Evolutionary conservation across 1,140 invertebrate genomes (phyloP).

Genomic region (Ptiloglossa arizonensis): DNA sequence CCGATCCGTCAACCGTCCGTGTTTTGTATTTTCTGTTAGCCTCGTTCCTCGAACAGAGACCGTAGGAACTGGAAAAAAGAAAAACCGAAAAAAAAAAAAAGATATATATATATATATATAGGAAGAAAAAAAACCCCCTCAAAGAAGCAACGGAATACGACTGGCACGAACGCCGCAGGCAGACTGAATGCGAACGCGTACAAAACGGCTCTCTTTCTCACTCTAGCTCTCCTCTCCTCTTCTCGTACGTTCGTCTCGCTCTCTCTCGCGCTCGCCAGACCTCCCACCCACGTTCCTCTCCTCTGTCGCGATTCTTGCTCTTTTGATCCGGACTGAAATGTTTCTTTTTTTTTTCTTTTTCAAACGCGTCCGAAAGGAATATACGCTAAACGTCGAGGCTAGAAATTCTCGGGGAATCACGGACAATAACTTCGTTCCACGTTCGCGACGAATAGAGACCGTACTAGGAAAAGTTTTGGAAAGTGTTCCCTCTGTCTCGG

Average conservation of each 20-base stretch:
- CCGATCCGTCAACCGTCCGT: not conserved
- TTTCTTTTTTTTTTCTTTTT: slow-evolving; percentile 1
- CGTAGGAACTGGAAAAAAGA: not conserved
- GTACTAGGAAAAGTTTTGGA: too few relatives aligned
- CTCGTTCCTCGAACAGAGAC: not conserved
- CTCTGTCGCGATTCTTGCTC: not conserved
- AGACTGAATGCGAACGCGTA: slow-evolving; percentile 37
- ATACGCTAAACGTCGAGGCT: not conserved
- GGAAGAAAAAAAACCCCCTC: not conserved
- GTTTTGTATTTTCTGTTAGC: not conserved
- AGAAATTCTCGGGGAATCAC: slow-evolving; percentile 1
- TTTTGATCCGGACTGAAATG: slow-evolving; percentile 2
- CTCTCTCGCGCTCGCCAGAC: not conserved
- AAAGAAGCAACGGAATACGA: slow-evolving; percentile 19
- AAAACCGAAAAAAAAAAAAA: too few relatives aligned
- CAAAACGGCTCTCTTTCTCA: slow-evolving; percentile 32
- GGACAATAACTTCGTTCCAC: not conserved
- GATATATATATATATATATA: too few relatives aligned
- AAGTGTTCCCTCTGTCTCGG: too few relatives aligned
- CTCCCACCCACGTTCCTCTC: too few relatives aligned
- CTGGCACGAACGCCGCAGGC: slow-evolving; percentile 36
- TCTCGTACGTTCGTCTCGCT: not conserved
- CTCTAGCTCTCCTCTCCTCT: slow-evolving; percentile 4
- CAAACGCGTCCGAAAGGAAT: not conserved
- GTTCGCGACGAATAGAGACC: not conserved